phyloP scores from a whole-genome alignment of 2,797 vertebrate genomes.

The Manis javanica region DNA sequence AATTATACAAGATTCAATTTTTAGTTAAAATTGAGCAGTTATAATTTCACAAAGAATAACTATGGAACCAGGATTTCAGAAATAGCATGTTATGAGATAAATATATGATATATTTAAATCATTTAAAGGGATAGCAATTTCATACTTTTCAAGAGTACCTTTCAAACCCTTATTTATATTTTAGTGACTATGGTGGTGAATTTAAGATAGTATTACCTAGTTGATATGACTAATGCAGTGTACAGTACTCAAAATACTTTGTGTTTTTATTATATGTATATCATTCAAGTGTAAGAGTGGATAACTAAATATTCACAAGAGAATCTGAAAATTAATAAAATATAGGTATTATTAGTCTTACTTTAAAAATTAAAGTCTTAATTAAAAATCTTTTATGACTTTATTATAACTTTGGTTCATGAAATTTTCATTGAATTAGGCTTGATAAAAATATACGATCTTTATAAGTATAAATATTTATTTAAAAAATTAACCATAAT shows the following conservation, averaged over 20 bases:
- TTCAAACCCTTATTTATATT: not conserved
- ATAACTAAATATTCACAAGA: not conserved
- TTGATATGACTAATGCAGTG: not conserved
- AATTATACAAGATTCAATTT: not conserved
- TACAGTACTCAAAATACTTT: not conserved
- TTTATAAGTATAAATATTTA: not conserved
- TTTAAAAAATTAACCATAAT: not conserved
- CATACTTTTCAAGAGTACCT: not conserved
- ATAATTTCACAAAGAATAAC: not conserved
- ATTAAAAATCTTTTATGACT: not conserved
- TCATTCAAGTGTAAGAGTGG: not conserved
- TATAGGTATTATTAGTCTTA: not conserved
- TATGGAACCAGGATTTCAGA: not conserved
- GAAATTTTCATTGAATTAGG: not conserved
- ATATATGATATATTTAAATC: not conserved
- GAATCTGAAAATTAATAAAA: not conserved
- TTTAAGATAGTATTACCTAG: not conserved
- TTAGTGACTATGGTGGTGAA: not conserved
- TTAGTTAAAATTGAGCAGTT: not conserved
- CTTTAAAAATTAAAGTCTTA: not conserved
- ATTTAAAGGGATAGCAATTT: not conserved
- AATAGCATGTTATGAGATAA: not conserved
- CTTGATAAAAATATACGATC: not conserved
- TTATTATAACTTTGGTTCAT: not conserved
- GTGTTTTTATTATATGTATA: not conserved